phyloP scores from a whole-genome alignment of 2,113 vertebrate genomes.

The Malurus alboscapulatus region DNA sequence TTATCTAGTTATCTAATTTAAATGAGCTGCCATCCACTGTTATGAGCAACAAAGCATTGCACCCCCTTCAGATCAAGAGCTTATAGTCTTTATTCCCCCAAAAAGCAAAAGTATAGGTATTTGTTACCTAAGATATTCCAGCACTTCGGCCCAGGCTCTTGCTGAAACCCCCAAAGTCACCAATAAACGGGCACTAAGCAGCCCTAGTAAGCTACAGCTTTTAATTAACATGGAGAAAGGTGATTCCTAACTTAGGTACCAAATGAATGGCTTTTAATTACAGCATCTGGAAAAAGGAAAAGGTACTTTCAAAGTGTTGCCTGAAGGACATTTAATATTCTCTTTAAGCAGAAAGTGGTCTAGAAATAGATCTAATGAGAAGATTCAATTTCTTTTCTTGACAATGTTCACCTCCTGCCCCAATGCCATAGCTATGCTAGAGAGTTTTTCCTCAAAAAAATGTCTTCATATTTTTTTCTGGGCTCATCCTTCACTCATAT shows the following conservation, averaged over 20 bases:
- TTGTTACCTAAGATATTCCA: not conserved
- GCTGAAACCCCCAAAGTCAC: not conserved
- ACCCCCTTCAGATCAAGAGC: not conserved
- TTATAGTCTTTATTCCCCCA: not conserved
- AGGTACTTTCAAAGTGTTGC: not conserved
- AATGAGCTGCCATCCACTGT: not conserved
- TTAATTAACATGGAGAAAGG: not conserved
- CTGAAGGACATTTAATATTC: not conserved
- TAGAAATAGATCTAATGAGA: not conserved
- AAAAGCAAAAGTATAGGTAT: not conserved
- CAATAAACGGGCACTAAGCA: not conserved
- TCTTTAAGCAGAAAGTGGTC: not conserved
- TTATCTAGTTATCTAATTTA: not conserved
- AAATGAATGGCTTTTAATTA: not conserved
- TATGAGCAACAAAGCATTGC: not conserved
- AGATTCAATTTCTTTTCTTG: not conserved
- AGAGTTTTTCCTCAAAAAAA: fast-evolving
- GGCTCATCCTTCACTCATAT: not conserved
- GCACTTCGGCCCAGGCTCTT: not conserved
- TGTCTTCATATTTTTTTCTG: not conserved
- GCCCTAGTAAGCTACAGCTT: not conserved
- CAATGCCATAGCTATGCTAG: not conserved
- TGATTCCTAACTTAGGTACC: not conserved
- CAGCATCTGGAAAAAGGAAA: not conserved
- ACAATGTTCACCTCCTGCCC: not conserved